Conservation (phyloP, 2,888 invertebrate genomes). For the Mongoloraphidia duomilia region DNA sequence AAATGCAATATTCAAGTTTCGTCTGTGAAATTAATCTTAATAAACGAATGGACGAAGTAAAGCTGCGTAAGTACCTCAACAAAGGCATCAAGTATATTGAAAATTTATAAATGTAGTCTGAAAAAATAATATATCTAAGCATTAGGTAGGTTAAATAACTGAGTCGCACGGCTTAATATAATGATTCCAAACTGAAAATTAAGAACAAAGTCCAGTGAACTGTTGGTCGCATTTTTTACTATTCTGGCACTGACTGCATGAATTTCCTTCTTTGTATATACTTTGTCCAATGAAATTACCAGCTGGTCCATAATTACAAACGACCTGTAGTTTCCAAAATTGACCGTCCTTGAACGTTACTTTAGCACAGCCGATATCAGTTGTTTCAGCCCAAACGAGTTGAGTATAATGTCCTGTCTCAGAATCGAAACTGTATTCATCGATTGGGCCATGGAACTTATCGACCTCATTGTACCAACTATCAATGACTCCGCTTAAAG, state of each 20-base stretch:
- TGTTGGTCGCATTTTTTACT: neutral
- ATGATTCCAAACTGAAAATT: no score
- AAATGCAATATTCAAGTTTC: no score
- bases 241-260: neutral
- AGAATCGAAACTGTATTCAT: neutral
- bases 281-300: conserved; percentile 30
- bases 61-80: no score
- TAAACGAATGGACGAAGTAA: no score
- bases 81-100: no score
- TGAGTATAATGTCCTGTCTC: neutral
- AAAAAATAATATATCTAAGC: no score
- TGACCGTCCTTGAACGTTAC: no score
- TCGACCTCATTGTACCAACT: neutral
- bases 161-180: no score
- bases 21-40: no score
- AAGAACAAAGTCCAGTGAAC: no score
- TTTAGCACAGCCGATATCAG: neutral
- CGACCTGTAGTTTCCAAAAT: conserved; percentile 14
- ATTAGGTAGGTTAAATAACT: no score
- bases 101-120: no score
- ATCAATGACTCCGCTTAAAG: neutral
- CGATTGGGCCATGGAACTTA: neutral
- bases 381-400: neutral
- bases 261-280: neutral
- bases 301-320: conserved; percentile 36